These are phyloP conservation scores for Callitettix versicolor DNA, from an alignment of 1,140 invertebrate species.

Conservation along the genomic window DNA sequence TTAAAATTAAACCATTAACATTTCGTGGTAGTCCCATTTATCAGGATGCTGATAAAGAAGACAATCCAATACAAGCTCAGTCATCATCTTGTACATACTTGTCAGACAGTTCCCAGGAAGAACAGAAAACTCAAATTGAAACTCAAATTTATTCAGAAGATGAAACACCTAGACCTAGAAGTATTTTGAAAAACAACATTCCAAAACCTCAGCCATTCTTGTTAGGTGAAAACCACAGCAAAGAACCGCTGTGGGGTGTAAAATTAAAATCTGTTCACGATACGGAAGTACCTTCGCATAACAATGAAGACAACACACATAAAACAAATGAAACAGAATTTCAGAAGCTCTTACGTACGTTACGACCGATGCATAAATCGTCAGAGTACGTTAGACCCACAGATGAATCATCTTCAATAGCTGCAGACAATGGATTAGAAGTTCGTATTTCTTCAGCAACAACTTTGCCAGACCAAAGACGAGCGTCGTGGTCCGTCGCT, in stretches of 20 bases:
- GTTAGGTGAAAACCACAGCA: constrained; percentile 46
- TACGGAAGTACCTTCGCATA: too few relatives aligned
- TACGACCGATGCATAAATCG: constrained; percentile 23
- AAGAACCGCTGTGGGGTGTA: constrained; percentile 37
- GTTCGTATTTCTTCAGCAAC: constrained; percentile 22
- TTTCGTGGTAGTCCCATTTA: background rate
- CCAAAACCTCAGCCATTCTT: constrained; percentile 55
- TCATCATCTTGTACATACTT: too few relatives aligned
- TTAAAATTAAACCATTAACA: background rate
- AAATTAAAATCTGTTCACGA: constrained; percentile 31
- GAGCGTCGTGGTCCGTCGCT: constrained; percentile 36
- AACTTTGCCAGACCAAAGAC: constrained; percentile 23
- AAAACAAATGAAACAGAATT: constrained; percentile 29
- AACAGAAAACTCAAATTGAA: background rate
- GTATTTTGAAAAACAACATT: constrained; percentile 60
- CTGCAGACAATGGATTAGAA: constrained; percentile 23
- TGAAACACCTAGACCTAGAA: constrained; percentile 43
- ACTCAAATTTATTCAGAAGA: constrained; percentile 28
- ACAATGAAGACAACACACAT: too few relatives aligned
- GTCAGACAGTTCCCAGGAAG: too few relatives aligned
- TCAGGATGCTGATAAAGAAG: background rate
- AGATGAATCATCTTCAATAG: constrained; percentile 12
- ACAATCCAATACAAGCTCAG: background rate
- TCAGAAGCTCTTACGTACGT: constrained; percentile 30
- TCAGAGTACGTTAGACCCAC: background rate